Evolutionary conservation across 1,140 invertebrate genomes (phyloP).

Genomic region (Polyergus mexicanus): DNA sequence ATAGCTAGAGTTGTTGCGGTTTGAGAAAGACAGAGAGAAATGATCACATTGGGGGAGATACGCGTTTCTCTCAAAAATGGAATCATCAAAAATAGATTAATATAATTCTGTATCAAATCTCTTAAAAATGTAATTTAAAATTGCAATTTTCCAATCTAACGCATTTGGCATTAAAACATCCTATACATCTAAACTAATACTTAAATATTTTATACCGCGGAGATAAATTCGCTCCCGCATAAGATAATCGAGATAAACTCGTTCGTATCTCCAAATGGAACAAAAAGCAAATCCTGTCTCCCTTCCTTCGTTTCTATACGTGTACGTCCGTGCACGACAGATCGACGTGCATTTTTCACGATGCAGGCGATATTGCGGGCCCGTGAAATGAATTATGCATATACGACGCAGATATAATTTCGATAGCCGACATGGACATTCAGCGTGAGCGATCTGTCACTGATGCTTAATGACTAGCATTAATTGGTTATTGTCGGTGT

Average conservation of each 20-base stretch:
- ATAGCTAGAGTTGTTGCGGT: neutral
- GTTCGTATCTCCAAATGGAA: constrained; percentile 25
- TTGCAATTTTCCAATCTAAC: neutral
- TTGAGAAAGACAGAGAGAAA: neutral
- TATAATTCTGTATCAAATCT: neutral
- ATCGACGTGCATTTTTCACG: constrained; percentile 65
- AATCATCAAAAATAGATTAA: neutral
- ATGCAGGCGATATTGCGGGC: constrained; percentile 52
- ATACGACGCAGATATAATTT: constrained; percentile 64
- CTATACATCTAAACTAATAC: neutral
- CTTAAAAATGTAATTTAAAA: neutral
- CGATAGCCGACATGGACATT: constrained; percentile 69
- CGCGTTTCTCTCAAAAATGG: neutral
- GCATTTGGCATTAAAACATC: neutral
- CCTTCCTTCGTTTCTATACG: neutral
- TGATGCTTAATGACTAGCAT: constrained; percentile 74
- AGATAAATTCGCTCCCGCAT: constrained; percentile 17
- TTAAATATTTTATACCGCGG: constrained; percentile 11
- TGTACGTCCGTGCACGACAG: constrained; percentile 46
- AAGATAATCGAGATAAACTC: constrained; percentile 43
- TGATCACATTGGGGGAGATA: neutral
- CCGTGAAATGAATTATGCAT: constrained; percentile 69
- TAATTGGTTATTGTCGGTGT: constrained; percentile 74
- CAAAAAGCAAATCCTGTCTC: constrained; percentile 19
- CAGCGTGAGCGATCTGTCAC: constrained; percentile 68